These are phyloP conservation scores for Epicampocera succincta DNA, from an alignment of 2,888 invertebrate genomes.

Conservation along the genomic window DNA sequence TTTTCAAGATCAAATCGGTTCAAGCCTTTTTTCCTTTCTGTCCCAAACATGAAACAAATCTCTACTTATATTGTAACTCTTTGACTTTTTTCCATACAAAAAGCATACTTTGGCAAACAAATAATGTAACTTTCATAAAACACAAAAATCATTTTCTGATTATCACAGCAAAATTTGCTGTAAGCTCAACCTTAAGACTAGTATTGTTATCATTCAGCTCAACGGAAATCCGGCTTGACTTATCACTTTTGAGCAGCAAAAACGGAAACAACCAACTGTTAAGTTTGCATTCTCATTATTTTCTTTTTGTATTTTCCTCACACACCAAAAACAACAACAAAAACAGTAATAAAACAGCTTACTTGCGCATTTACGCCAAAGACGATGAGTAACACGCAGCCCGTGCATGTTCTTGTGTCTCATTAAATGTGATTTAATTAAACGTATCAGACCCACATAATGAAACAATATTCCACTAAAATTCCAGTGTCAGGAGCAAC, in stretches of 20 bases:
- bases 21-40: too few species aligned
- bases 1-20: too few species aligned
- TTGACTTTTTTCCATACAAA: too few species aligned
- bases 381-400: not conserved
- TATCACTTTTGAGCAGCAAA: conserved; percentile 58
- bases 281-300: not conserved
- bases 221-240: conserved; percentile 63
- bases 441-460: conserved; percentile 35
- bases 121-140: too few species aligned
- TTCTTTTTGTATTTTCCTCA: not conserved
- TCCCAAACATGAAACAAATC: too few species aligned
- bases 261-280: conserved; percentile 52
- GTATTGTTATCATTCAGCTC: conserved; percentile 36
- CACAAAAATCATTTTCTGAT: too few species aligned
- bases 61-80: too few species aligned
- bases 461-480: conserved; percentile 1
- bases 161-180: too few species aligned
- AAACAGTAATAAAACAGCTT: not conserved
- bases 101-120: too few species aligned
- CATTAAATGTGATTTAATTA: conserved; percentile 67
- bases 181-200: not conserved
- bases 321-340: not conserved
- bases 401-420: conserved; percentile 8
- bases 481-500: conserved; percentile 12
- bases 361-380: not conserved